Evolutionary conservation across 37 sponge, comb jelly and placozoan species (phyloP).

Genomic region (Diacarnus erythraeanus): DNA sequence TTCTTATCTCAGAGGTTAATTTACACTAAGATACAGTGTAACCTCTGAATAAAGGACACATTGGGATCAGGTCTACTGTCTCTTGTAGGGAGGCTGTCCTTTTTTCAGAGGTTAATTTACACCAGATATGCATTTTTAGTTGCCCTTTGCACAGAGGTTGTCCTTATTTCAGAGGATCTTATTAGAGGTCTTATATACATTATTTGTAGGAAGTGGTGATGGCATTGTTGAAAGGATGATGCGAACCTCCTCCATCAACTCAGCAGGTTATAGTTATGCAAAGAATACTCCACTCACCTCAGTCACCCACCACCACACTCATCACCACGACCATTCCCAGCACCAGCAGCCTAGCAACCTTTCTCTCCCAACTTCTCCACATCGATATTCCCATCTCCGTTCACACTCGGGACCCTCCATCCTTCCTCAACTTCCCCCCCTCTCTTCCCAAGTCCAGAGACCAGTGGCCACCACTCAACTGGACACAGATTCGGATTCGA

Average conservation of each 20-base stretch:
- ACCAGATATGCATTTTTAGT: too few species aligned
- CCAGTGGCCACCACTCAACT: not conserved
- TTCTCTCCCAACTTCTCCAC: not conserved
- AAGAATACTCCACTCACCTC: not conserved
- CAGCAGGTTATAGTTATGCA: not conserved
- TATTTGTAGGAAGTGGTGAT: slow-evolving; percentile 1
- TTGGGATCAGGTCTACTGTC: too few species aligned
- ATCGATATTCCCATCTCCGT: not conserved
- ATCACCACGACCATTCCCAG: not conserved
- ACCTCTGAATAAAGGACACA: too few species aligned
- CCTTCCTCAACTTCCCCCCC: not conserved
- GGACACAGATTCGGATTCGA: not conserved
- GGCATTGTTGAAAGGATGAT: not conserved
- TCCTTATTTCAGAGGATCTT: too few species aligned
- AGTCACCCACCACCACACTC: slow-evolving; percentile 1
- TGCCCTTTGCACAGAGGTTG: too few species aligned
- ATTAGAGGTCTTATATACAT: too few species aligned
- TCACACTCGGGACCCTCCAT: slow-evolving; percentile 1
- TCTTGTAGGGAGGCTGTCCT: too few species aligned
- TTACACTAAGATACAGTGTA: too few species aligned
- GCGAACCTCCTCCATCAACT: not conserved
- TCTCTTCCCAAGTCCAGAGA: not conserved
- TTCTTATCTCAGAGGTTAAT: too few species aligned
- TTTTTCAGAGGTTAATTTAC: too few species aligned
- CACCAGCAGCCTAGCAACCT: not conserved